A percentile compares a stretch with the other conserved stretches of the same genome.
phyloP scores from a whole-genome alignment of 2,888 invertebrate species.

The Gymnosoma rotundatum region DNA sequence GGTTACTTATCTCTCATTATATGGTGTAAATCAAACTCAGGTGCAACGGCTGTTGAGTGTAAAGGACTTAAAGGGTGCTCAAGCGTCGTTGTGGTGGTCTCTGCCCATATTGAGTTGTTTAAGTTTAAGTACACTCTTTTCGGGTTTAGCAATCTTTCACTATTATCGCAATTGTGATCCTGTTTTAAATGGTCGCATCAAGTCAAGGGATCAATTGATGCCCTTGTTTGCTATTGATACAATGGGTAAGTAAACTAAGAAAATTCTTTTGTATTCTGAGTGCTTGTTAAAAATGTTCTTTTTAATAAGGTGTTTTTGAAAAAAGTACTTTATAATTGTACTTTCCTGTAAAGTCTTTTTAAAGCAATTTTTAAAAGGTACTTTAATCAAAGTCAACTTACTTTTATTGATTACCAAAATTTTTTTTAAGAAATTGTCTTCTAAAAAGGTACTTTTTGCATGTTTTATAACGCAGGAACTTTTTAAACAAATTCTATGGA shows the following conservation, averaged over 20 bases:
- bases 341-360: too few species aligned
- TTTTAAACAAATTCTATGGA: not conserved
- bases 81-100: conserved; percentile 90
- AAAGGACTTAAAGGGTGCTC: conserved; percentile 87
- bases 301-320: too few species aligned
- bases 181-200: conserved; percentile 84
- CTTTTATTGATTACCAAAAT: too few species aligned
- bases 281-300: too few species aligned
- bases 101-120: conserved; percentile 90
- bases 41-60: conserved; percentile 89
- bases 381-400: too few species aligned
- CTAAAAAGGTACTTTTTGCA: not conserved
- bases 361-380: too few species aligned
- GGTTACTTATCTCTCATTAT: conserved; percentile 90
- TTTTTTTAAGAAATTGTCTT: too few species aligned
- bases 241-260: conserved; percentile 83
- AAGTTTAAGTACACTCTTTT: conserved; percentile 88
- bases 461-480: not conserved
- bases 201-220: conserved; percentile 89
- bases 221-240: conserved; percentile 90
- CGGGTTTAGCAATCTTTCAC: conserved; percentile 92
- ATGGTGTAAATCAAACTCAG: conserved; percentile 94
- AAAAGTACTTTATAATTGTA: too few species aligned
- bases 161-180: conserved; percentile 94
- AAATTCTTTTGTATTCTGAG: too few species aligned